Evolutionary conservation across 2,888 invertebrate genomes (phyloP).

Genomic region (Andrena fulva): DNA sequence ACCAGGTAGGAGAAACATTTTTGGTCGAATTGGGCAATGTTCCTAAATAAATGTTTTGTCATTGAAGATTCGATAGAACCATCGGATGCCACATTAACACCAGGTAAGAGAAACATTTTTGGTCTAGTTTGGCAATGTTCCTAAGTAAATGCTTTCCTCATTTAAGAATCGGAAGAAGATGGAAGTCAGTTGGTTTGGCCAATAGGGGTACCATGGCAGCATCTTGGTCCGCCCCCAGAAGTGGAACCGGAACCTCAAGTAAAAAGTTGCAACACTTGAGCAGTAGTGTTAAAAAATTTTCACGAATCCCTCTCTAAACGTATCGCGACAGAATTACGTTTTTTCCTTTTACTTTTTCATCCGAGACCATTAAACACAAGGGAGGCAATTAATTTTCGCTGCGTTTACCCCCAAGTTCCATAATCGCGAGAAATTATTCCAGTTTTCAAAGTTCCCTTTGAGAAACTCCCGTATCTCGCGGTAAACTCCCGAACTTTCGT

Average conservation of each 20-base stretch:
- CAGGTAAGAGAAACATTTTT: not conserved
- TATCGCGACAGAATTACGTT: too few relatives aligned
- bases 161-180: not conserved
- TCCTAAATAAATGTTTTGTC: not conserved
- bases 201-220: conserved; percentile 71
- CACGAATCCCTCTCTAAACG: too few relatives aligned
- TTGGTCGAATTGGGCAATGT: not conserved
- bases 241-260: conserved; percentile 56
- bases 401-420: not conserved
- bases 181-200: conserved; percentile 61
- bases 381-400: not conserved
- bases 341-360: too few relatives aligned
- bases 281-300: too few relatives aligned
- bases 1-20: not conserved
- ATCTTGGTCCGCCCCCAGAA: conserved; percentile 28
- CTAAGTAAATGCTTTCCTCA: not conserved
- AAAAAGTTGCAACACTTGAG: conserved; percentile 35
- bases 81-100: not conserved
- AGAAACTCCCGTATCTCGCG: not conserved
- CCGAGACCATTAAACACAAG: not conserved
- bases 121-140: not conserved
- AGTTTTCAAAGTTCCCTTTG: not conserved
- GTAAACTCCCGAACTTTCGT: conserved; percentile 16
- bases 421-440: not conserved
- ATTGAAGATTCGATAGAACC: not conserved